Conservation (phyloP, 2,113 vertebrate genomes). For the Hippoglossus stenolepis region DNA sequence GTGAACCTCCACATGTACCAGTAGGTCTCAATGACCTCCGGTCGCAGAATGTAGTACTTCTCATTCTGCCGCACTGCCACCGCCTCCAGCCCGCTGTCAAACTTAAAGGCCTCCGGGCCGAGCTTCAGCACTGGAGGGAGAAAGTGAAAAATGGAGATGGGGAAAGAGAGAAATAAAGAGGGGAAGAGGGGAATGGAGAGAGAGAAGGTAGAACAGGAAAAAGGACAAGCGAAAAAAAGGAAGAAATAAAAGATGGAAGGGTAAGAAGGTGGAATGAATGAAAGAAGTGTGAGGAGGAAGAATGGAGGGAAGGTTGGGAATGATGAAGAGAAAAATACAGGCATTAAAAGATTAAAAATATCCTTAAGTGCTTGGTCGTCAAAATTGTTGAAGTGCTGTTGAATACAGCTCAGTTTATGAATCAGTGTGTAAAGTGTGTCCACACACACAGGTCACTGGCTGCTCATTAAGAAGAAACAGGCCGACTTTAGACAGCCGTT, state of each 20-base stretch:
- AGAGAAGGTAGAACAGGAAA: neutral
- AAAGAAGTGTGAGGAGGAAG: too few species aligned
- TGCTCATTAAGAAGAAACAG: conserved; percentile 26
- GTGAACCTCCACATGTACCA: conserved; percentile 99
- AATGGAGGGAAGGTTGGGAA: neutral
- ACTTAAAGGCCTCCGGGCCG: conserved; percentile 98
- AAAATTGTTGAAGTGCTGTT: too few species aligned
- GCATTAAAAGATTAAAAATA: neutral
- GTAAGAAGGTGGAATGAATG: too few species aligned
- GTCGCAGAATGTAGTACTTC: conserved; percentile 97
- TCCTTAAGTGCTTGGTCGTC: neutral
- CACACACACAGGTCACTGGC: too few species aligned
- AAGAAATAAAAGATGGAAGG: neutral
- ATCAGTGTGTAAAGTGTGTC: neutral
- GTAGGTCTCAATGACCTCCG: conserved; percentile 98
- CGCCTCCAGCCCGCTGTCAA: conserved; percentile 94
- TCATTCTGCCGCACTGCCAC: conserved; percentile 97
- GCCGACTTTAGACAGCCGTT: neutral
- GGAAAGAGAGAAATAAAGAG: neutral
- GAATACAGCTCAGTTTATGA: neutral
- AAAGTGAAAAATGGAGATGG: neutral
- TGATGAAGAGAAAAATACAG: neutral
- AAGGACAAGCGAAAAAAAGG: too few species aligned
- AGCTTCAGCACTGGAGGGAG: conserved; percentile 89
- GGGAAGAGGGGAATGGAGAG: neutral